These are phyloP conservation scores for Dryomyza anilis DNA, from an alignment of 2,888 invertebrate species.

Conservation along the genomic window DNA sequence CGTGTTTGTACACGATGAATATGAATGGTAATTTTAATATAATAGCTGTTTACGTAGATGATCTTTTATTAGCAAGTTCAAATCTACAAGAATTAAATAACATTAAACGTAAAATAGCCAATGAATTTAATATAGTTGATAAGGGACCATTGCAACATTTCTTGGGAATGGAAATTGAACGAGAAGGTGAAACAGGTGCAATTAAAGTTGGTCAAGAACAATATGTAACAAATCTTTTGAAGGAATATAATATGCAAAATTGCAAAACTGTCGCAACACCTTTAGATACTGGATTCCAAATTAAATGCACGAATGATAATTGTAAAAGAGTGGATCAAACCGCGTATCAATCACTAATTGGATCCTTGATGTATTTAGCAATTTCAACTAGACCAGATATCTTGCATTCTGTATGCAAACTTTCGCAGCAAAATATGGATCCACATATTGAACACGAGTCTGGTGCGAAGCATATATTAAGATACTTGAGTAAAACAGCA, in stretches of 20 bases:
- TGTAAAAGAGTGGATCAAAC: constrained; percentile 22
- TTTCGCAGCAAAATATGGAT: constrained; percentile 30
- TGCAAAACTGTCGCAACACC: constrained; percentile 25
- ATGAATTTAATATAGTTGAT: constrained; percentile 4
- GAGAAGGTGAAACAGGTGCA: constrained; percentile 6
- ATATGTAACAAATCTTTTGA: constrained; percentile 13
- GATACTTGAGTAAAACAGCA: constrained; percentile 9
- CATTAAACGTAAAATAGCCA: constrained; percentile 13
- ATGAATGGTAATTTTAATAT: constrained; percentile 2
- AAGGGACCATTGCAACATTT: constrained; percentile 27
- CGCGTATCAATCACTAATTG: constrained; percentile 31
- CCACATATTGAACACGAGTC: constrained; percentile 29
- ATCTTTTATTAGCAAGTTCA: constrained; percentile 26
- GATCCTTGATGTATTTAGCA: constrained; percentile 31
- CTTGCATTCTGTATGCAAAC: constrained; percentile 26
- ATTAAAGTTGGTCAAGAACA: background rate
- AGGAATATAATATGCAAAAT: constrained; percentile 23
- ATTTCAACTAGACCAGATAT: constrained; percentile 32
- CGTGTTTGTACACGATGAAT: constrained; percentile 13
- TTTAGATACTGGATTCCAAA: constrained; percentile 24
- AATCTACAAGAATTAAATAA: background rate
- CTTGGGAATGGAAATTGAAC: constrained; percentile 27
- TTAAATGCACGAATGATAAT: constrained; percentile 12
- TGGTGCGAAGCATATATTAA: constrained; percentile 30
- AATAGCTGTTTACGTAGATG: constrained; percentile 23